A percentile compares a stretch with the other conserved stretches of the same genome.
Conservation (phyloP, 2,797 vertebrate genomes). For the Acridotheres tristis region DNA sequence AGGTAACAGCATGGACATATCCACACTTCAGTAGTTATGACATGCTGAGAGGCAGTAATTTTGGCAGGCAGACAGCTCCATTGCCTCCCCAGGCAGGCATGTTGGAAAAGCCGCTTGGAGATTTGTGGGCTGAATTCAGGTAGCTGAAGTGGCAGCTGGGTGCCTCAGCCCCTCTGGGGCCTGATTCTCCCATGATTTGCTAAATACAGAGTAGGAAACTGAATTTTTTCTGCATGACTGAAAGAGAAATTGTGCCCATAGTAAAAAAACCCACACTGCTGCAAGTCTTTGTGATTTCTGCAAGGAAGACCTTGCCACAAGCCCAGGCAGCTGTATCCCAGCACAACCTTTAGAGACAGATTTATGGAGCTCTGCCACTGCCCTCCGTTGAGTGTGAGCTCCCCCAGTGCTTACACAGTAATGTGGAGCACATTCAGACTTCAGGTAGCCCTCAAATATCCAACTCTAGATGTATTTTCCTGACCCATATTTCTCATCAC, state of each 20-base stretch:
- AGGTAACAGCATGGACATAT: not conserved
- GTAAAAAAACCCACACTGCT: fast-evolving
- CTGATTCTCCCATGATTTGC: not conserved
- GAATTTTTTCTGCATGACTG: not conserved
- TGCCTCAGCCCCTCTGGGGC: not conserved
- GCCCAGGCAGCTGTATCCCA: not conserved
- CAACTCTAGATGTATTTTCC: not conserved
- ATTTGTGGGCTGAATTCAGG: not conserved
- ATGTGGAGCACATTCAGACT: not conserved
- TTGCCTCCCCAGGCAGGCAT: not conserved
- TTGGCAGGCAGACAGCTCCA: not conserved
- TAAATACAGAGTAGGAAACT: not conserved
- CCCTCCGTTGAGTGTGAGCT: fast-evolving
- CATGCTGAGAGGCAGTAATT: not conserved
- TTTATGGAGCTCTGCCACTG: not conserved
- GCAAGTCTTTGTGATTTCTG: not conserved
- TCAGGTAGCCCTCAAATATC: not conserved
- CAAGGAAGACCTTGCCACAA: not conserved
- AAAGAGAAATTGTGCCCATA: not conserved
- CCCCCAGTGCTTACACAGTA: fast-evolving
- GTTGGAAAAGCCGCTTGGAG: not conserved
- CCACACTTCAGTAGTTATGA: not conserved
- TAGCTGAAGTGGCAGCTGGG: not conserved
- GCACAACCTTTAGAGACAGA: not conserved
- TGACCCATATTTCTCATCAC: not conserved